Base-by-base conservation (phyloP, 2,888 invertebrate genomes). In the Drosophila neutralis region DNA sequence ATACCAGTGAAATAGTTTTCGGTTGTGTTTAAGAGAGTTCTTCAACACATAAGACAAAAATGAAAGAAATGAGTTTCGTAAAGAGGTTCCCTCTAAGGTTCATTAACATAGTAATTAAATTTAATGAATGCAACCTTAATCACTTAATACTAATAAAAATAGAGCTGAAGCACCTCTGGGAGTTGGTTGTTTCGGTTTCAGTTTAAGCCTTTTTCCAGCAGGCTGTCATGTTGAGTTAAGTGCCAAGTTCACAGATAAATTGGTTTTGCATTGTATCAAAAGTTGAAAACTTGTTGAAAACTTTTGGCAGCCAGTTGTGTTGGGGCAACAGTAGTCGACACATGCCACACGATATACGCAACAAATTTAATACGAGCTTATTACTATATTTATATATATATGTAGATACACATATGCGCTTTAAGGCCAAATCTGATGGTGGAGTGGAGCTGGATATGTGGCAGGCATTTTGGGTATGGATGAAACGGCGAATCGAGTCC, bases 271-370 rank as follows among this genome's bases (percentile, higher is more conserved):
- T 38, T 54, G 70, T 38, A 73, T 65, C 76, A 76, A 78, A 58
- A 83, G 70, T 69, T 78, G 53, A 48, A 49, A 88, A 83, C 65
- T 83, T 78, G 53, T 51, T 29, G 45, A 57, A 78, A 84, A 79
- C 77, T 77, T 78, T 78, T 36, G 29, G 64, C 64, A 69, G 69
- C 59, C 61, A 51, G 64, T 57, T 66, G 69, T 58, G 67, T 60
- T 53, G 49, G 36, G 59, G 52, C 51, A 66, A 65, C 38, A 63
- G 49, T 4, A 27, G 71, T 71, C 72, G 71, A 75, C 72, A 82
- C 67, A 68, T 73, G 88, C 73, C 78, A 78, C 75, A 82, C 63
- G 77, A 66, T 54, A 51, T 59, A 62, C 27, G 51, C 40, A 31
- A 31, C 21, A 60, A 61, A 21, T 48, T 52, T 38, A 51, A 42